These are phyloP conservation scores for Neoniphon sammara DNA, from an alignment of 2,797 vertebrate species.

Conservation along the genomic window DNA sequence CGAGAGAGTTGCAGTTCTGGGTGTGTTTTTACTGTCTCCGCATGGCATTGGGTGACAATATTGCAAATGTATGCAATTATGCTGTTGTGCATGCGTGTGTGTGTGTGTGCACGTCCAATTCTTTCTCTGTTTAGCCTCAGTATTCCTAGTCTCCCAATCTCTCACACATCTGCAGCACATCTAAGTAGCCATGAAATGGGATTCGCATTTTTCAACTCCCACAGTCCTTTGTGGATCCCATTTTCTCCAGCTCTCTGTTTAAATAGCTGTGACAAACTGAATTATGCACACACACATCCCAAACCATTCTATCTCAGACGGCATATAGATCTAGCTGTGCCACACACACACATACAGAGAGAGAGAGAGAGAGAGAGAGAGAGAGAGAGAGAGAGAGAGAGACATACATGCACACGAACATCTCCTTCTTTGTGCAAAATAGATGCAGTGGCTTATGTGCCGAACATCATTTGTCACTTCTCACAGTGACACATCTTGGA, in stretches of 20 bases:
- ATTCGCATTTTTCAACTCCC: constrained; percentile 61
- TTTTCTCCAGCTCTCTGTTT: constrained; percentile 55
- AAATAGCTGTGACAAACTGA: constrained; percentile 64
- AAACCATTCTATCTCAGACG: constrained; percentile 33
- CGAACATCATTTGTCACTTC: constrained; percentile 29
- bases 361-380: neutral
- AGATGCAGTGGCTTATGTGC: constrained; percentile 14
- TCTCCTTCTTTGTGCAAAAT: constrained; percentile 21
- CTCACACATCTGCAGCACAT: constrained; percentile 60
- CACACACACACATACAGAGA: neutral
- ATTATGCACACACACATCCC: constrained; percentile 60
- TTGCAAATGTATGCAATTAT: constrained; percentile 1
- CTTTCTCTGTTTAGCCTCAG: constrained; percentile 22
- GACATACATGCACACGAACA: constrained; percentile 2
- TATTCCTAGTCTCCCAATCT: constrained; percentile 32
- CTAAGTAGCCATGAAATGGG: constrained; percentile 65
- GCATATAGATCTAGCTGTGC: constrained; percentile 25
- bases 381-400: neutral
- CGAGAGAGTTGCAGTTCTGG: neutral
- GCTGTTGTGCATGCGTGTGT: constrained; percentile 1
- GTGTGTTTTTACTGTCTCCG: neutral
- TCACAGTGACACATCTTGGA: constrained; percentile 25
- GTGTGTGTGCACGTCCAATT: constrained; percentile 12
- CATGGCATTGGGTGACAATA: neutral
- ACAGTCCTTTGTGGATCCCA: constrained; percentile 54